Conservation (phyloP, 1,140 invertebrate genomes). For the Pantala flavescens region DNA sequence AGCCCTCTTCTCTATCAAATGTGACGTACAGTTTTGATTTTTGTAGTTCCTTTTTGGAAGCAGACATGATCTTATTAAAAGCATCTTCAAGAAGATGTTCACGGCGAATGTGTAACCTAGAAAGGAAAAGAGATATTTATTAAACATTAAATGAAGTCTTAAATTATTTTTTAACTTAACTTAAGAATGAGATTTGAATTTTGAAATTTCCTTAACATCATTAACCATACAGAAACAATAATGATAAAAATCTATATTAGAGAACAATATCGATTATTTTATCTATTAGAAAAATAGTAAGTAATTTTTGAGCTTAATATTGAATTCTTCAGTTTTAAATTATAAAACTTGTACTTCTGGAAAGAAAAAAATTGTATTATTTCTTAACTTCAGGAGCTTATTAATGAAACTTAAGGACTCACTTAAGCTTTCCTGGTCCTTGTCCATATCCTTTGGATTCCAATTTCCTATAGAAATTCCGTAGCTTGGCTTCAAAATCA, state of each 20-base stretch:
- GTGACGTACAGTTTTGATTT: slow-evolving; percentile 90
- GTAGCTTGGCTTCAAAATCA: slow-evolving; percentile 90
- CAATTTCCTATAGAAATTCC: slow-evolving; percentile 89
- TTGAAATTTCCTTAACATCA: no score
- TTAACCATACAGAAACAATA: no score
- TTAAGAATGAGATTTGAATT: no score
- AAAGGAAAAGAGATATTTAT: slow-evolving; percentile 5
- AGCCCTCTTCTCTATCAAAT: slow-evolving; percentile 91
- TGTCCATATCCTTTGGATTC: slow-evolving; percentile 95
- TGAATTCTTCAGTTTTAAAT: no score
- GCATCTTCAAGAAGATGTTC: slow-evolving; percentile 92
- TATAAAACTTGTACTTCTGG: no score
- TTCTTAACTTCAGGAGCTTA: no score
- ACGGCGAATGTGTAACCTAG: slow-evolving; percentile 79
- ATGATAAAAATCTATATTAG: no score
- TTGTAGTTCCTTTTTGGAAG: slow-evolving; percentile 88
- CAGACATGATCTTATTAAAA: slow-evolving; percentile 93
- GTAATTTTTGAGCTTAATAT: no score
- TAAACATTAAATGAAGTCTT: slow-evolving; percentile 11
- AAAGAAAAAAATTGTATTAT: no score
- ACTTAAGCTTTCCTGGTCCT: slow-evolving; percentile 93
- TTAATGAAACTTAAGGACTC: slow-evolving; percentile 32
- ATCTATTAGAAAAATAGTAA: no score
- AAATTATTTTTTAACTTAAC: background rate
- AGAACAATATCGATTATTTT: no score